Evolutionary conservation across 2,888 invertebrate genomes (phyloP), one percentile per base, ranked within the genome.

Genomic region (Galeopsomyia nigrocyanea): DNA sequence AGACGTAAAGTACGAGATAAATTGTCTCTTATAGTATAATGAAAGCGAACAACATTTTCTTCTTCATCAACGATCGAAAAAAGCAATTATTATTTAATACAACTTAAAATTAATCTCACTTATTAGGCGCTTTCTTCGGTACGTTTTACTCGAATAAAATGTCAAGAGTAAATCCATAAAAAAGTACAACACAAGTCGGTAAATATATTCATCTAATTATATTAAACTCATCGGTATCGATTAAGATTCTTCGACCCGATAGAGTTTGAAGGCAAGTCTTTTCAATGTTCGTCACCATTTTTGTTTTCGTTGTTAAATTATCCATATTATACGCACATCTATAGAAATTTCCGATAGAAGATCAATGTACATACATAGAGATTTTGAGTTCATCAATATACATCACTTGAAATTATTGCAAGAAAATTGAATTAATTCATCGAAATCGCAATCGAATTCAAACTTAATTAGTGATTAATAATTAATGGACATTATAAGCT

Each of bases 191-290:
- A 26, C 1, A 16, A 22, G 6, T 26, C 14, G 16, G 3, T 17
- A 14, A 56, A n/a, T 16, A 26, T n/a, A 56, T 16, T 26, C 16
- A 22, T 13, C 26, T 56, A 56, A 26, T 26, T 22, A 26, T 22
- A 22, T 26, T 26, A 56, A 56, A 56, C 22, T 21, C 26, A 16
- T 51, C 51, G 51, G 19, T n/a, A 19, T 60, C 55, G 31, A 60
- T 16, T 60, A 39, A 39, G 39, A 39, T 9, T 7, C 61, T 21
- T 62, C 47, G 49, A 71, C 53, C 57, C 65, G 68, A 71, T 65
- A 61, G 58, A 67, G 60, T 74, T 74, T 61, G 62, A 75, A 75
- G 72, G 75, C 72, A 72, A 75, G 72, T 72, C 66, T 72, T 68
- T 55, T 67, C 66, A 69, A 72, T 65, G 58, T 67, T 72, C 49